Evolutionary conservation across 2,797 vertebrate genomes (phyloP).

Genomic region (Sebastes cheni): DNA sequence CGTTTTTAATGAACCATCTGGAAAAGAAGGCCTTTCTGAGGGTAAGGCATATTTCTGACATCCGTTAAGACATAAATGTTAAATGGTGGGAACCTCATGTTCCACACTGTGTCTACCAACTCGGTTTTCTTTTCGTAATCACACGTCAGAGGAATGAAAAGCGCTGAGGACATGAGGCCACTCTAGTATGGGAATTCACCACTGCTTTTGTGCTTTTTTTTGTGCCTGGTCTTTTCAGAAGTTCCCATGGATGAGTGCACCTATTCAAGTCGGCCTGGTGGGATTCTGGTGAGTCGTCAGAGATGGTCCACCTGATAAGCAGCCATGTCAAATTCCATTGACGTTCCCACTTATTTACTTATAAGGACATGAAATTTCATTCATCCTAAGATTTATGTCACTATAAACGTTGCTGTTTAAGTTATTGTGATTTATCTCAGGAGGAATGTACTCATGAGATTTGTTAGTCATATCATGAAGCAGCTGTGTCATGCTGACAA

Average conservation of each 20-base stretch:
- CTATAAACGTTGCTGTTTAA: neutral
- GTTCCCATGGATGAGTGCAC: constrained; percentile 98
- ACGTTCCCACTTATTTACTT: neutral
- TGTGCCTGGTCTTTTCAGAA: constrained; percentile 83
- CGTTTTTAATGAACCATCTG: constrained; percentile 97
- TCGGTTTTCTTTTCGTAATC: constrained; percentile 23
- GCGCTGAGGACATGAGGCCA: constrained; percentile 42
- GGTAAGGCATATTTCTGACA: constrained; percentile 77
- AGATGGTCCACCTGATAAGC: constrained; percentile 58
- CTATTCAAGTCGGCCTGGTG: constrained; percentile 96
- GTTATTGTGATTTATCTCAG: neutral
- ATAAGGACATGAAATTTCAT: neutral
- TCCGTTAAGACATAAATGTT: neutral
- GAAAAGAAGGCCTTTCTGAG: constrained; percentile 97
- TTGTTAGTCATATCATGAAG: neutral
- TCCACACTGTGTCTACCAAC: neutral
- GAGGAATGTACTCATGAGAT: neutral
- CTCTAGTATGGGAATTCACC: constrained; percentile 47
- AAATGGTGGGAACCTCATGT: constrained; percentile 13
- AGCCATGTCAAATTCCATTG: constrained; percentile 26
- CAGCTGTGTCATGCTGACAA: neutral
- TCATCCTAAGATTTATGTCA: neutral
- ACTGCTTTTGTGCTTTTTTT: constrained; percentile 59
- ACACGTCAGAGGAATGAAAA: constrained; percentile 44
- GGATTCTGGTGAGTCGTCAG: constrained; percentile 94